These are phyloP conservation scores for Papilio demoleus DNA, from an alignment of 2,888 invertebrate species.

Conservation along the genomic window DNA sequence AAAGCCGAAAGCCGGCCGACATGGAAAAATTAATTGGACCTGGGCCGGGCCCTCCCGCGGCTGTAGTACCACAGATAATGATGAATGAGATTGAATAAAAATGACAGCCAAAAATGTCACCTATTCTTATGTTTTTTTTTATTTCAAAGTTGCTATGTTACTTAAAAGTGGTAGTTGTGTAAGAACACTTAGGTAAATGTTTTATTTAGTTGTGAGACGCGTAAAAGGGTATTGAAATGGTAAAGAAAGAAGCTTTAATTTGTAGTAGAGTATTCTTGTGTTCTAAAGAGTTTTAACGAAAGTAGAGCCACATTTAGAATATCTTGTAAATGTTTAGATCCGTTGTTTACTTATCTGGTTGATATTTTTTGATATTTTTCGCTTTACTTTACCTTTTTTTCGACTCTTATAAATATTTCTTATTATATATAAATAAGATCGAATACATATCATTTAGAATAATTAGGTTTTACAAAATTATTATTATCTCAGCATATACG, in stretches of 20 bases:
- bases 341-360: neutral
- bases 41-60: no score
- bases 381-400: conserved; percentile 23
- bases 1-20: no score
- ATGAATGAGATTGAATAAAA: no score
- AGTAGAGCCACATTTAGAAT: conserved; percentile 55
- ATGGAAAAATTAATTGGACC: no score
- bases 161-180: conserved; percentile 54
- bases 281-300: conserved; percentile 68
- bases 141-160: conserved; percentile 53
- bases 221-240: conserved; percentile 63
- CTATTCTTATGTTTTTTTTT: no score
- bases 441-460: conserved; percentile 34
- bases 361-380: conserved; percentile 36
- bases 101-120: no score
- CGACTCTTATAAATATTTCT: conserved; percentile 4
- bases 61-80: no score
- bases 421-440: conserved; percentile 34
- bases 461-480: conserved; percentile 35
- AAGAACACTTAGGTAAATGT: conserved; percentile 68
- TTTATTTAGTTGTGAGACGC: conserved; percentile 60
- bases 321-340: conserved; percentile 15
- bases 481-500: conserved; percentile 14
- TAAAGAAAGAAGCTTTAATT: conserved; percentile 82
- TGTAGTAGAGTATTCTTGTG: conserved; percentile 80